These are phyloP conservation scores for Mantis religiosa DNA, from an alignment of 2,888 invertebrate genomes.

Conservation along the genomic window DNA sequence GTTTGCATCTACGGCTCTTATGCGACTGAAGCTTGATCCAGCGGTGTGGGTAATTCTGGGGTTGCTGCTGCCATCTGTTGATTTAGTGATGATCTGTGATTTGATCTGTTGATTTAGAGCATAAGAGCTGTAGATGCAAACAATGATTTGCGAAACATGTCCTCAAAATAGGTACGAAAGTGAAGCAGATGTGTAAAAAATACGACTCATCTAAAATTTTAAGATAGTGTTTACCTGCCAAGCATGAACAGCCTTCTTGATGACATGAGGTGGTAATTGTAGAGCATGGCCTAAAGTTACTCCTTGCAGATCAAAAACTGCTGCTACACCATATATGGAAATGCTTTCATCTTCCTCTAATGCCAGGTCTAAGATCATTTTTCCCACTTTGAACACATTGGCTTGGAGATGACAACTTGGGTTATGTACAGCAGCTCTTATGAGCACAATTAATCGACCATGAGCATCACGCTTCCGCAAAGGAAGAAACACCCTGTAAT, in stretches of 20 bases:
- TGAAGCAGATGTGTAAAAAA: no score
- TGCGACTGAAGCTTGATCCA: no score
- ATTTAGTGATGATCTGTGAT: no score
- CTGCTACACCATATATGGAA: conserved; percentile 53
- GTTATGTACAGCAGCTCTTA: conserved; percentile 56
- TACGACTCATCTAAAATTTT: no score
- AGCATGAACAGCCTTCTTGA: conserved; percentile 57
- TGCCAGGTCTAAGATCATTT: conserved; percentile 60
- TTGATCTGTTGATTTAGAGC: no score
- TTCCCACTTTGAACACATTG: conserved; percentile 58
- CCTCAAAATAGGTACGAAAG: no score
- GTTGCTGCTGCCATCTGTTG: no score
- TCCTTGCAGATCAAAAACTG: conserved; percentile 58
- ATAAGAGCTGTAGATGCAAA: no score
- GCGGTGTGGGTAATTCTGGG: no score
- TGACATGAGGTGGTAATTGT: conserved; percentile 54
- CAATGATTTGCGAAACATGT: no score
- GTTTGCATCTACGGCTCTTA: no score
- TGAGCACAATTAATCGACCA: conserved; percentile 55
- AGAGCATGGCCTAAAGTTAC: conserved; percentile 55
- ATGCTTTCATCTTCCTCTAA: conserved; percentile 49
- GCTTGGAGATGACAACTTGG: conserved; percentile 54
- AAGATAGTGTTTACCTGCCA: conserved; percentile 49
- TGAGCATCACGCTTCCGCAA: conserved; percentile 49
- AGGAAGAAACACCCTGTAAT: conserved; percentile 53